Conservation (phyloP, 1,140 invertebrate genomes). For the Psilanteris sp. region DNA sequence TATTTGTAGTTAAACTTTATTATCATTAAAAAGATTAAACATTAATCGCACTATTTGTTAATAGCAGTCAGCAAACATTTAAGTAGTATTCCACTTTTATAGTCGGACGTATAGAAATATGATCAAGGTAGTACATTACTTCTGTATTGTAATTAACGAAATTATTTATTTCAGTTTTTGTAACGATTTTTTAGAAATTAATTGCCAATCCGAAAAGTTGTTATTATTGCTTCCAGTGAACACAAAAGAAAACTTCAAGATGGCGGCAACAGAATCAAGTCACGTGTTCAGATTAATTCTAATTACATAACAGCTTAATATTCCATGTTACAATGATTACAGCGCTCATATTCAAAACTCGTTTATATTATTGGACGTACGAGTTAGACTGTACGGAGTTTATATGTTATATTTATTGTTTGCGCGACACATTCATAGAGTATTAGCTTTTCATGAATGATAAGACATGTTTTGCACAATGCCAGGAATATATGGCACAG, state of each 20-base stretch:
- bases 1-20: too few relatives aligned
- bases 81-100: too few relatives aligned
- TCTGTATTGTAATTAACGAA: too few relatives aligned
- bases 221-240: not conserved
- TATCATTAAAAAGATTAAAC: too few relatives aligned
- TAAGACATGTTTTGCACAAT: not conserved
- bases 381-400: not conserved
- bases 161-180: too few relatives aligned
- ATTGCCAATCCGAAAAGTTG: too few relatives aligned
- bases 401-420: not conserved
- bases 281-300: not conserved
- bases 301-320: not conserved
- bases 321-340: not conserved
- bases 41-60: too few relatives aligned
- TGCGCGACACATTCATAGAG: not conserved
- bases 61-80: too few relatives aligned
- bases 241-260: not conserved
- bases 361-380: not conserved
- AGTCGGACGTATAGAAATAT: too few relatives aligned
- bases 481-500: too few relatives aligned
- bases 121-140: too few relatives aligned
- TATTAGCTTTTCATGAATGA: not conserved
- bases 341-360: not conserved
- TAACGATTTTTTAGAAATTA: too few relatives aligned
- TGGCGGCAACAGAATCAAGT: not conserved